phyloP scores from a whole-genome alignment of 2,888 invertebrate species.

The Mycogona germanica region DNA sequence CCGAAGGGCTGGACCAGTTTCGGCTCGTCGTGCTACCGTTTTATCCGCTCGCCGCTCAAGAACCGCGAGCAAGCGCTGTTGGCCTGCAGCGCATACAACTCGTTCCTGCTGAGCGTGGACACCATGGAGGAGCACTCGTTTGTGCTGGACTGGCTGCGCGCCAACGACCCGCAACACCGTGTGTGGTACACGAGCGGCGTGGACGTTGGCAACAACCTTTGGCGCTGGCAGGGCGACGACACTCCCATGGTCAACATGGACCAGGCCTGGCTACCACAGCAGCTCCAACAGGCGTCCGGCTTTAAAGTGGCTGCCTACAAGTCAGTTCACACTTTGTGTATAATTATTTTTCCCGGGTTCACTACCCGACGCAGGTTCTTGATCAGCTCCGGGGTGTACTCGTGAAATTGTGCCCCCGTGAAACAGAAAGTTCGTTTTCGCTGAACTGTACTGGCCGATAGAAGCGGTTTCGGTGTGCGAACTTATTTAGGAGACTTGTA shows the following conservation, averaged over 20 bases:
- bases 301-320: constrained; percentile 67
- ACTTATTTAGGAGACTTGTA: too few species aligned
- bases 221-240: constrained; percentile 55
- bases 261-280: constrained; percentile 58
- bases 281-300: constrained; percentile 31
- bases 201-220: constrained; percentile 26
- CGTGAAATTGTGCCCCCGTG: too few species aligned
- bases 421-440: too few species aligned
- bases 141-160: constrained; percentile 63
- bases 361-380: too few species aligned
- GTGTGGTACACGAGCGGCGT: constrained; percentile 71
- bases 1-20: constrained; percentile 78
- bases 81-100: constrained; percentile 49
- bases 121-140: constrained; percentile 77
- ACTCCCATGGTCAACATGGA: constrained; percentile 62
- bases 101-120: constrained; percentile 63
- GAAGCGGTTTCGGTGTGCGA: too few species aligned
- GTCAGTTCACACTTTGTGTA: constrained; percentile 32
- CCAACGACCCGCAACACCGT: constrained; percentile 70
- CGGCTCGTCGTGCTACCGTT: constrained; percentile 73
- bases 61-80: constrained; percentile 65
- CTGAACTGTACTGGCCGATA: too few species aligned
- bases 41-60: constrained; percentile 72
- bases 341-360: too few species aligned
- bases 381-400: too few species aligned